phyloP scores from a whole-genome alignment of 2,888 invertebrate species.

The Lamellibrachia columna region DNA sequence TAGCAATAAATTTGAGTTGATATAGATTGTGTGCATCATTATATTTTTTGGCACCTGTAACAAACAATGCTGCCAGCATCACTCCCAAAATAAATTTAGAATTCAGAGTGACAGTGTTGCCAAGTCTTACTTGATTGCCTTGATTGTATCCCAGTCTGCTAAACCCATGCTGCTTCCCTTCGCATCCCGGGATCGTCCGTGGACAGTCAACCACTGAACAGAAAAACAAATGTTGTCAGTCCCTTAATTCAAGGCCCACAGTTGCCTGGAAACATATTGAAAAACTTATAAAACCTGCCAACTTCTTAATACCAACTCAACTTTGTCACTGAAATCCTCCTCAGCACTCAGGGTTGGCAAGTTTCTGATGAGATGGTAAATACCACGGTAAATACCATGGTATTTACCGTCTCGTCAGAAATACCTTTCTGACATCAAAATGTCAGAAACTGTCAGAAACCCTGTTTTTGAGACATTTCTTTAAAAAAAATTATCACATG shows the following conservation, averaged over 20 bases:
- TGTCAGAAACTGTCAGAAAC: too few species aligned
- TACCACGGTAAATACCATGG: too few species aligned
- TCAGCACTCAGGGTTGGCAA: too few species aligned
- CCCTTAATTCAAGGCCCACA: not conserved
- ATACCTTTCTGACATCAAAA: too few species aligned
- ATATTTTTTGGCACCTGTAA: not conserved
- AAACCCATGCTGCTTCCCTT: slow-evolving; percentile 93
- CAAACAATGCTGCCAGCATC: not conserved
- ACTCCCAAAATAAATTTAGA: not conserved
- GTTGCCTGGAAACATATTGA: not conserved
- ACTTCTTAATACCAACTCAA: not conserved
- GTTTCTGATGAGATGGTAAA: too few species aligned
- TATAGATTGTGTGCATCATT: not conserved
- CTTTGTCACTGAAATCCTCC: not conserved
- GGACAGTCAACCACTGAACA: slow-evolving; percentile 84
- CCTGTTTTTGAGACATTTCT: too few species aligned
- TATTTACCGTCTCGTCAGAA: too few species aligned
- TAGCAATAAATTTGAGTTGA: not conserved
- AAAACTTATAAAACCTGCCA: not conserved
- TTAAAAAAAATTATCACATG: too few species aligned
- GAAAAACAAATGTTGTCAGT: not conserved
- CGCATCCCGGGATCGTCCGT: slow-evolving; percentile 93
- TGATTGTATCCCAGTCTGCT: slow-evolving; percentile 93
- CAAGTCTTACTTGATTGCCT: slow-evolving; percentile 79
- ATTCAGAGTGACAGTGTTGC: not conserved